Evolutionary conservation across 2,797 vertebrate genomes (phyloP), one percentile per base, ranked within the genome.

Genomic region (Typhlichthys subterraneus): DNA sequence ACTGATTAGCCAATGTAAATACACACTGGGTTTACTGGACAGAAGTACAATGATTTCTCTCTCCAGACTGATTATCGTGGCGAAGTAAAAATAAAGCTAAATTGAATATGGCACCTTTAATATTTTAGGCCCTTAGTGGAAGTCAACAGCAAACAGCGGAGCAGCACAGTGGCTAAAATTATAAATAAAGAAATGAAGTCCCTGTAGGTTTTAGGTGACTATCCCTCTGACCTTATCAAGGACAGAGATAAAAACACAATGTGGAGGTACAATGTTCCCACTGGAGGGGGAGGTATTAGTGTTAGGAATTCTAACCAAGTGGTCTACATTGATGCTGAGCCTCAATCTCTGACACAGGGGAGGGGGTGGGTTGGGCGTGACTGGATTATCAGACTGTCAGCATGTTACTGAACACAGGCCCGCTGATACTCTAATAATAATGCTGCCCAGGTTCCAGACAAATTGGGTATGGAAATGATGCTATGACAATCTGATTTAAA

Each of bases 401-500:
- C 75, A 67, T 79, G 76, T 72, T 81, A 68, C 72, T 72, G 69
- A 77, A 49, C 65, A 70, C 55, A 63, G 69, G 70, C 71, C 50
- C 14, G 50, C 60, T 65, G 72, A 81, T 73, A 66, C 64, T 83
- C 69, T 76, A 80, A 87, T 76, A 87, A 83, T 77, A 80, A 72
- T n/a, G 8, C 60, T 12, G 63, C 62, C 54, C 8, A 1, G 67
- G 69, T 70, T 69, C 71, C 55, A 61, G 54, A 29, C 48, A 52
- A 61, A 75, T 48, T 47, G 61, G 53, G 61, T 45, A 45, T 52
- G 31, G 67, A 73, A 72, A 77, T 55, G 66, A 85, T 78, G 72
- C 61, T 45, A 66, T 17, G 11, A 66, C 84, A 85, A 86, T 84
- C 85, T 84, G 66, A 87, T 88, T 81, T 78, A 77, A 89, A 89